phyloP scores from a whole-genome alignment of 2,113 vertebrate species.

The Seriola quinqueradiata region DNA sequence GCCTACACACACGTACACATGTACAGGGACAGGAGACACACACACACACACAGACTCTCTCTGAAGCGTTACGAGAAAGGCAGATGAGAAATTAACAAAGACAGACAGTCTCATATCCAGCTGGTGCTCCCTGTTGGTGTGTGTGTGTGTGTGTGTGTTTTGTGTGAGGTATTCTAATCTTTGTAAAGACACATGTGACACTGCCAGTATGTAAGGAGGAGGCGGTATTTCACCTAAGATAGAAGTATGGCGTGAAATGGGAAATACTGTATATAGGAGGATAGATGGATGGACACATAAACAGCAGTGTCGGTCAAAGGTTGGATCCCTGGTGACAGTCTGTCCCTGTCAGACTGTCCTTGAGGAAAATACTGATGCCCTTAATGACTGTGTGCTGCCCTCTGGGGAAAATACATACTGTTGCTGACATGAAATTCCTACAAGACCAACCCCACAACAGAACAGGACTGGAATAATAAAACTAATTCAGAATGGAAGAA shows the following conservation, averaged over 20 bases:
- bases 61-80: conserved; percentile 44
- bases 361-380: conserved; percentile 63
- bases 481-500: neutral
- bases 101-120: conserved; percentile 63
- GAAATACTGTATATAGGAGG: conserved; percentile 8
- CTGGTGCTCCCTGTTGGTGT: conserved; percentile 56
- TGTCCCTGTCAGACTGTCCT: conserved; percentile 70
- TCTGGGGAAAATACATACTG: conserved; percentile 36
- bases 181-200: conserved; percentile 28
- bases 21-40: neutral
- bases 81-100: conserved; percentile 72
- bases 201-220: neutral
- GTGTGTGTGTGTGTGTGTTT: conserved; percentile 35
- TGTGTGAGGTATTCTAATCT: conserved; percentile 34
- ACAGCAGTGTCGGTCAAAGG: conserved; percentile 62
- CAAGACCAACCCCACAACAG: conserved; percentile 6
- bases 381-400: conserved; percentile 54
- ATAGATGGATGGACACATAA: conserved; percentile 56
- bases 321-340: conserved; percentile 67
- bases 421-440: conserved; percentile 35
- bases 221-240: conserved; percentile 18
- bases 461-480: conserved; percentile 6
- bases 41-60: conserved; percentile 14
- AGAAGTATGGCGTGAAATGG: conserved; percentile 9
- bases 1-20: neutral